Evolutionary conservation across 2,888 invertebrate genomes (phyloP).

Genomic region (Nomada flava): DNA sequence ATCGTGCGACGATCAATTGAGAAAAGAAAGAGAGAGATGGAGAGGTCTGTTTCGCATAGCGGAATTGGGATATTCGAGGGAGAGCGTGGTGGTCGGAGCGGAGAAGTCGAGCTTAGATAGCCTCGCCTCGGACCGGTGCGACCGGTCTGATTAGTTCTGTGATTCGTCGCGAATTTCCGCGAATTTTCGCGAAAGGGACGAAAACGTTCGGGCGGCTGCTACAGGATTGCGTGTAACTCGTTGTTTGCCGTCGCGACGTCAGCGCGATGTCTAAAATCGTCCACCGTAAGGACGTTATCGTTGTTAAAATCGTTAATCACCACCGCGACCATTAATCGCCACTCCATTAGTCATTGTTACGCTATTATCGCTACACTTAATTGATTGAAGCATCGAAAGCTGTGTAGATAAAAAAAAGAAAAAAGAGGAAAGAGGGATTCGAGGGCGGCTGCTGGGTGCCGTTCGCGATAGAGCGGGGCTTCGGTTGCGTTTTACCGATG

Average conservation of each 20-base stretch:
- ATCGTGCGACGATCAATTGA: background rate
- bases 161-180: slow-evolving; percentile 7
- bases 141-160: slow-evolving; percentile 23
- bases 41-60: background rate
- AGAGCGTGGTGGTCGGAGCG: slow-evolving; percentile 12
- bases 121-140: slow-evolving; percentile 9
- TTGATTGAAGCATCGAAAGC: slow-evolving; percentile 34
- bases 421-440: background rate
- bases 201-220: background rate
- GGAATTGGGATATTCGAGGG: background rate
- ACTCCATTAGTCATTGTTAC: slow-evolving; percentile 59
- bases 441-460: slow-evolving; percentile 62
- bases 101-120: slow-evolving; percentile 9
- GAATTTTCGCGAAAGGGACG: background rate
- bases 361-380: slow-evolving; percentile 57
- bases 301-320: slow-evolving; percentile 48
- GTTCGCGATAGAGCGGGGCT: slow-evolving; percentile 61
- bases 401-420: background rate
- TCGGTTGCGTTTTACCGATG: slow-evolving; percentile 18
- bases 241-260: background rate
- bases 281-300: slow-evolving; percentile 25
- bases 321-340: slow-evolving; percentile 54
- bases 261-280: slow-evolving; percentile 15
- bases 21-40: background rate
- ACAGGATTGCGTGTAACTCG: background rate